Evolutionary conservation across 2,797 vertebrate genomes (phyloP), one percentile per base, ranked within the genome.

Genomic region (Acanthurus lineatus): DNA sequence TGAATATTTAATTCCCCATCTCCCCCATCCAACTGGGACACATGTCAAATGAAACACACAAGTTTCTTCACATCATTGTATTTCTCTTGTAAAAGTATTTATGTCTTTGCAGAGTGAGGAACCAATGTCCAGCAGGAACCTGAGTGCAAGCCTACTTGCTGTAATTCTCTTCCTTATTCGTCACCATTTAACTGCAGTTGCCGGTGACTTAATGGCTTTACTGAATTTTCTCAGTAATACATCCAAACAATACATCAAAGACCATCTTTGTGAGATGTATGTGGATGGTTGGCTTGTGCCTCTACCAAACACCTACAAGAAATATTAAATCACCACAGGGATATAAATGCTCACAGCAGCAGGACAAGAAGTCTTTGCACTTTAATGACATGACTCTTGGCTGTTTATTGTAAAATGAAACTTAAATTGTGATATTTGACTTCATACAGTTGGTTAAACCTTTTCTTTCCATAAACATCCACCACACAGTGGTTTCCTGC

Each of bases 261-360:
- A 38, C 17, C 12, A 17, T 53, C 35, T 74, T 74, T 48, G 40
- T 15, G 12, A 40, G n/a, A 68, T 68, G 57, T 12, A 48, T 64
- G 48, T 83, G 48, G 3, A 77, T 71, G 73, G 61, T 17, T 83
- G 56, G 60, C 62, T 86, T 22, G 52, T 86, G 70, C 22, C 69
- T 54, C n/a, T 77, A n/a, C 77, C 80, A 61, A 83, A 83, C 62
- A 56, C 57, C 32, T 44, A 56, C 2, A 73, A 80, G 47, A 60
- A 8, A 52, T 73, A 54, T 52, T 77, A 58, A 52, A 38, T 57
- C 47, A 42, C 42, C 28, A 17, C 42, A 45, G 45, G 51, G 22
- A 22, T 20, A 47, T 25, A 17, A 28, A 25, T 0, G 3, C 14
- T 22, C 3, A 3, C 25, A 7, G 44, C 22, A 35, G 28, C 25